Evolutionary conservation across 2,888 invertebrate genomes (phyloP), one percentile per base, ranked within the genome.

Genomic region (Philhelius pedissequus): DNA sequence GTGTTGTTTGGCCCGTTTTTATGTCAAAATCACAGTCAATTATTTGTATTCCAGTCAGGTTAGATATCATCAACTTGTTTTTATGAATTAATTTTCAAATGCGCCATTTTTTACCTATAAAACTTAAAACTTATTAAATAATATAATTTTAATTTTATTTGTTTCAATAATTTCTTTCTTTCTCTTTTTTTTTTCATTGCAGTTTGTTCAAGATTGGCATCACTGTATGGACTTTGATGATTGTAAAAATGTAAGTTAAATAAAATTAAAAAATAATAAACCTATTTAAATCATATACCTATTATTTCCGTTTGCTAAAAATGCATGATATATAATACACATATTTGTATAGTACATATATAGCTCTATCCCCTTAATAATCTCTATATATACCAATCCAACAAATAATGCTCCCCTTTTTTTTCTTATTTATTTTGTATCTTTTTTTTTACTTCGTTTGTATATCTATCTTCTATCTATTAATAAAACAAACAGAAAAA

Each of bases 191-290:
- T 70, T 54, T 45, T 88, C 6, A 5, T 83, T 90, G 15, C 90
- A 91, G 91, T 91, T 90, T 84, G 89, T 90, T 69, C 89, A 89
- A 88, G 90, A 91, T 89, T 91, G 91, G 91, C 91, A 91, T 88
- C 90, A 90, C 86, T 91, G 91, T 86, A 91, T 90, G 91, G 90
- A 90, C 87, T 91, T 90, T 86, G 90, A 89, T 84, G 91, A 91
- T 87, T 91, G 91, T 87, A 91, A 89, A 89, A 90, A 89, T 87
- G 91, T 91, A 89, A 91, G 91, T 91, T 62, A 13, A 20, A 30
- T 30, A 18, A 54, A 58, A n/a, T 8, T n/a, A 43, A 35, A 40
- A 40, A 7, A 1, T 13, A 13, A 15, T 8, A 8, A 27, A 50
- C 60, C 43, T 27, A 13, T 25, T 43, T 48, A 66, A 38, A n/a